Evolutionary conservation across 1,140 invertebrate genomes (phyloP).

Genomic region (Ectropis grisescens): DNA sequence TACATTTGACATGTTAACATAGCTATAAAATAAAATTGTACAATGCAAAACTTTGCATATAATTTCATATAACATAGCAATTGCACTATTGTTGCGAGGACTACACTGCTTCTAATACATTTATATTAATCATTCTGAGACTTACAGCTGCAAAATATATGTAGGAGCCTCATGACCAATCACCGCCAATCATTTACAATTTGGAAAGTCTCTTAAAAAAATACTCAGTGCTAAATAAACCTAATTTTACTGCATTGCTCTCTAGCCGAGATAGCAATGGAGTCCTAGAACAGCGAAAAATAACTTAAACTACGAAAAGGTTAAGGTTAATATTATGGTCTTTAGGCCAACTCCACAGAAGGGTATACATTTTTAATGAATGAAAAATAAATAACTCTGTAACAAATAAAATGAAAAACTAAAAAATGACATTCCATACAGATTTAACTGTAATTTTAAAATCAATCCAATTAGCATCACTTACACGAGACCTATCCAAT

Average conservation of each 20-base stretch:
- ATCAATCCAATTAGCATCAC: constrained; percentile 45
- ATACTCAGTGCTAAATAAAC: constrained; percentile 62
- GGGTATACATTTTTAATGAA: constrained; percentile 3
- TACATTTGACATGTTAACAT: constrained; percentile 64
- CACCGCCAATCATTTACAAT: constrained; percentile 43
- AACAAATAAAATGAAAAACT: neutral
- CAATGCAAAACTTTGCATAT: constrained; percentile 64
- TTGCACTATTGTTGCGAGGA: constrained; percentile 68
- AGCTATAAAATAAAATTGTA: constrained; percentile 68
- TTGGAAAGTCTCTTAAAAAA: constrained; percentile 47
- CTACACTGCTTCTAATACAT: constrained; percentile 58
- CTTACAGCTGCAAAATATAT: constrained; percentile 31
- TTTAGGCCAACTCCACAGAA: constrained; percentile 47
- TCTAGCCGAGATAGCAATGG: constrained; percentile 15
- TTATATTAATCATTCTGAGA: constrained; percentile 41
- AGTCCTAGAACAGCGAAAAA: constrained; percentile 34
- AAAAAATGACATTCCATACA: neutral
- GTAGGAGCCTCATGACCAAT: constrained; percentile 57
- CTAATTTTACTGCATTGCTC: constrained; percentile 53
- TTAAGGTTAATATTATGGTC: constrained; percentile 35
- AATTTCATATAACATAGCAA: constrained; percentile 62
- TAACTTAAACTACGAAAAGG: constrained; percentile 31
- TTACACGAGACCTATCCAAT: constrained; percentile 59
- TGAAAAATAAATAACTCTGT: neutral
- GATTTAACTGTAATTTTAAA: constrained; percentile 29